A percentile compares a stretch with the other conserved stretches of the same genome.
These are phyloP conservation scores for Iguana delicatissima DNA, from an alignment of 2,797 vertebrate species.

Conservation along the genomic window DNA sequence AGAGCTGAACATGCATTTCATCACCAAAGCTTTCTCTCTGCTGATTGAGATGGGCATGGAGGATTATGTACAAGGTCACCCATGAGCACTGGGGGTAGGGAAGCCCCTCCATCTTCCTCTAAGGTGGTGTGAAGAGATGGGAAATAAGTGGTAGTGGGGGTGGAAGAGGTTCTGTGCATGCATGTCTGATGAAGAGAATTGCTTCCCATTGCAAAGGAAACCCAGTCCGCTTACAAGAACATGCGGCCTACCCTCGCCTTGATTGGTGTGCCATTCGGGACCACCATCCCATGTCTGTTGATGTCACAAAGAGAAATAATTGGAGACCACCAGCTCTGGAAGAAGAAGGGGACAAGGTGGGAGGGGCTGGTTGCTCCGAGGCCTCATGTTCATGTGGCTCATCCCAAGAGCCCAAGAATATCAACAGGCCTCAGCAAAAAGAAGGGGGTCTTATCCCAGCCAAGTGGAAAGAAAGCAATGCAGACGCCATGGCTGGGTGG, in stretches of 20 bases:
- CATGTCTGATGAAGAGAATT: background rate
- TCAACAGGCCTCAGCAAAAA: conserved; percentile 61
- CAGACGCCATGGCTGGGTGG: conserved; percentile 74
- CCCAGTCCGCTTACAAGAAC: background rate
- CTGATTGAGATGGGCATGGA: rapidly evolving
- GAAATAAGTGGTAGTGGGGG: conserved; percentile 7
- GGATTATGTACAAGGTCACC: rapidly evolving
- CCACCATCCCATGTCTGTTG: conserved; percentile 63
- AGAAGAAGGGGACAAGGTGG: background rate
- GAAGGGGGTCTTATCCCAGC: conserved; percentile 69
- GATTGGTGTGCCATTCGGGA: conserved; percentile 49
- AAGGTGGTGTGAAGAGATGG: background rate
- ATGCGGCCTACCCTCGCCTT: conserved; percentile 18
- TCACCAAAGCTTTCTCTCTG: background rate
- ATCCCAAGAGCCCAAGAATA: conserved; percentile 51
- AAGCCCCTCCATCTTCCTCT: rapidly evolving
- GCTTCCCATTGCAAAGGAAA: conserved; percentile 28
- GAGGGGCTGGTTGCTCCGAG: conserved; percentile 55
- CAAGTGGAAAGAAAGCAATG: conserved; percentile 19
- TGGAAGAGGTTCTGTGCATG: background rate
- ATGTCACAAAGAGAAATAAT: conserved; percentile 43
- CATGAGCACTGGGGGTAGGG: rapidly evolving
- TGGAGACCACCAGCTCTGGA: conserved; percentile 51
- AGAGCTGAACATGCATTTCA: rapidly evolving
- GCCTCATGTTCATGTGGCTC: conserved; percentile 58